Base-by-base conservation (phyloP, 1,140 invertebrate species). In the Drosophila obscura region DNA sequence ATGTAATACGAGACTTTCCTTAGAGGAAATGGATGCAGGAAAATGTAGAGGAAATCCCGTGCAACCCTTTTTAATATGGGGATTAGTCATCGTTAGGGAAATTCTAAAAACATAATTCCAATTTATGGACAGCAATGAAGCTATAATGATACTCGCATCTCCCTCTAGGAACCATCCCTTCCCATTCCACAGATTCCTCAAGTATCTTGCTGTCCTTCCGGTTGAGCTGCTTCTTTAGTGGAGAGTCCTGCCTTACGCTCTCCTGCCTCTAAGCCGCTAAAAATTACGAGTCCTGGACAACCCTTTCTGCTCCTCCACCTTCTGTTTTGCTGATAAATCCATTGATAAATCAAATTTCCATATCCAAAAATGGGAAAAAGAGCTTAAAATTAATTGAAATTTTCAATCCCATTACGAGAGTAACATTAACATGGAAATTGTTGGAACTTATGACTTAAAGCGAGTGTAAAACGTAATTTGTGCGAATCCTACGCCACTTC, bases 381-480 rank as follows among this genome's bases (percentile, higher is more conserved):
- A 69, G 75, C 71, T 87, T 87, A 87, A 88, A 83, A 79, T 82
- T 87, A 88, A 88, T 87, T 87, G 79, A 83, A 87, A 83, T 61
- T 64, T 65, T 82, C 35, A 39, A 75, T 60, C 44, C 58, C 49
- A 65, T 74, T 60, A 28, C 26, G 31, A 45, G 24, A 64, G 66
- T 74, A 75, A 73, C 73, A 51, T 58, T 66, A 60, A 75, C 87
- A 79, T 44, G 76, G 63, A 78, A 82, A 85, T 88, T 88, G 68
- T 61, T 48, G 28, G 31, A 75, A 53, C 79, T 75, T 69, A 53
- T 72, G 16, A 41, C 59, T 79, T 78, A 46, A 78, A 79, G 65
- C 71, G 58, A 61, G 31, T 35, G 11, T 39, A 39, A 56, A 62
- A 50, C 19, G 59, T 65, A 65, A 78, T 82, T 79, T 75, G 69